A percentile compares a stretch with the other conserved stretches of the same genome.
Evolutionary conservation across 2,888 invertebrate genomes (phyloP).

Genomic region (Yponomeuta cagnagella): DNA sequence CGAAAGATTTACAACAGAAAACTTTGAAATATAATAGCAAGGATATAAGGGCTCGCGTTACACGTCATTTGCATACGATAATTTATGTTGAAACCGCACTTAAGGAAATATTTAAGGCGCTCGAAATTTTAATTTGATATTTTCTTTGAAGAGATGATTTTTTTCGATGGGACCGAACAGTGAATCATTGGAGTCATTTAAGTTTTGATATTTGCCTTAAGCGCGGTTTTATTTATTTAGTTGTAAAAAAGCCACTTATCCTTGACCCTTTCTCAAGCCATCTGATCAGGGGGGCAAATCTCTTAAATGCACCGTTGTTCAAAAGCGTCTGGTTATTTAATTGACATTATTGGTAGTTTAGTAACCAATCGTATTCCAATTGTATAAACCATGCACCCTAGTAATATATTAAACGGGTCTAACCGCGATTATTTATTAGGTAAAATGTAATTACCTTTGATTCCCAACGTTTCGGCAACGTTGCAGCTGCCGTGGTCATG

Average conservation of each 20-base stretch:
- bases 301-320: too few relatives aligned
- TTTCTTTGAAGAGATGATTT: background rate
- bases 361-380: too few relatives aligned
- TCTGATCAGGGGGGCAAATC: too few relatives aligned
- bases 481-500: too few relatives aligned
- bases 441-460: too few relatives aligned
- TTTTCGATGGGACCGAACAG: background rate
- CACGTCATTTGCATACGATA: slow-evolving; percentile 48
- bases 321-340: too few relatives aligned
- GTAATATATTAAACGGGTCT: too few relatives aligned
- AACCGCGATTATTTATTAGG: too few relatives aligned
- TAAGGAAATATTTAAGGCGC: slow-evolving; percentile 23
- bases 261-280: slow-evolving; percentile 3
- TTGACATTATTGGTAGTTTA: too few relatives aligned
- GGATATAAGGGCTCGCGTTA: slow-evolving; percentile 49
- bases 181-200: background rate
- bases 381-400: too few relatives aligned
- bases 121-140: slow-evolving; percentile 14
- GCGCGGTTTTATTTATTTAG: background rate
- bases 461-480: too few relatives aligned
- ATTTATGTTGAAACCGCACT: slow-evolving; percentile 49
- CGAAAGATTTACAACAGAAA: slow-evolving; percentile 57
- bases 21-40: slow-evolving; percentile 69
- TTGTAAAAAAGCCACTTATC: background rate
- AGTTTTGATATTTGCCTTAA: background rate